phyloP scores from a whole-genome alignment of 2,797 vertebrate genomes.

The Sebastes matsubarae region DNA sequence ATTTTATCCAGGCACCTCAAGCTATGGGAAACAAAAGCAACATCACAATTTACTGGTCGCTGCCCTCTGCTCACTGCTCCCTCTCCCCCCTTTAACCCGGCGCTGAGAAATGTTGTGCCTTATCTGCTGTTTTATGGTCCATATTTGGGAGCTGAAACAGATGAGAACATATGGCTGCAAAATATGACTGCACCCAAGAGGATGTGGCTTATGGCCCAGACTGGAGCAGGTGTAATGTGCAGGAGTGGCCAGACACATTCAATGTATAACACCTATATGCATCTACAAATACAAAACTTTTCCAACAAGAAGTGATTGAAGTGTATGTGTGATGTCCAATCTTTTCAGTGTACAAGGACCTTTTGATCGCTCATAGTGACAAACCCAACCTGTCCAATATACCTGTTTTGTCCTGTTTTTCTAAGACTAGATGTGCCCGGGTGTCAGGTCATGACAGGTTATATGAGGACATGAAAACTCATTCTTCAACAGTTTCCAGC shows the following conservation, averaged over 20 bases:
- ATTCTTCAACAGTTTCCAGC: background rate
- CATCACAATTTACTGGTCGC: constrained; percentile 44
- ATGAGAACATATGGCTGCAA: constrained; percentile 48
- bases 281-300: background rate
- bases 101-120: constrained; percentile 6
- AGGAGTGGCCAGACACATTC: background rate
- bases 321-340: background rate
- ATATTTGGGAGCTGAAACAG: constrained; percentile 23
- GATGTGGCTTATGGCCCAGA: constrained; percentile 8
- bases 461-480: too few relatives aligned
- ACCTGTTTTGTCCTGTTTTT: too few relatives aligned
- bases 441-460: too few relatives aligned
- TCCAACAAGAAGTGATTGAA: background rate
- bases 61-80: constrained; percentile 19
- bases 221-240: background rate
- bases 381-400: background rate
- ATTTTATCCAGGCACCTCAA: constrained; percentile 48
- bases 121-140: constrained; percentile 41
- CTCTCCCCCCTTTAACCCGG: constrained; percentile 11
- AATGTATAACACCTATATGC: background rate
- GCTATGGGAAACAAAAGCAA: constrained; percentile 34
- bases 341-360: background rate
- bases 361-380: background rate
- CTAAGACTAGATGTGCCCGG: too few relatives aligned
- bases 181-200: constrained; percentile 37